A percentile compares a stretch with the other conserved stretches of the same genome.
These are phyloP conservation scores for Tuberolachnus salignus DNA, from an alignment of 2,888 invertebrate genomes.

Conservation along the genomic window DNA sequence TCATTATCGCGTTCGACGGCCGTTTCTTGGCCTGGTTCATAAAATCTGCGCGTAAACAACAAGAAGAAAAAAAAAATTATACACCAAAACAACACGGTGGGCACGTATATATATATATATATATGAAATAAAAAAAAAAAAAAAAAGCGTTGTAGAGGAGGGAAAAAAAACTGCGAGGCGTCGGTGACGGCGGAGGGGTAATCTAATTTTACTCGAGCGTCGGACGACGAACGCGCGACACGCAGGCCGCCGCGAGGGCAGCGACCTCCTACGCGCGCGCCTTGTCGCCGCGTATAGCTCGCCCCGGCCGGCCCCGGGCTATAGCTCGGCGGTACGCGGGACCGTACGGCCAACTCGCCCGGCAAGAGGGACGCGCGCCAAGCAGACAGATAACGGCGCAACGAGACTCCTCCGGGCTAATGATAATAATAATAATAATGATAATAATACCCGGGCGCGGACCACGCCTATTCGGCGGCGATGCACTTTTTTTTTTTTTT, in stretches of 20 bases:
- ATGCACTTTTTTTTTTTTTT: constrained; percentile 42
- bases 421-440: constrained; percentile 34
- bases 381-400: too few relatives aligned
- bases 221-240: neutral
- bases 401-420: constrained; percentile 12
- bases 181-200: neutral
- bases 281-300: neutral
- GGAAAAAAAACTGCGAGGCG: too few relatives aligned
- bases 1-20: neutral
- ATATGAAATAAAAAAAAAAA: too few relatives aligned
- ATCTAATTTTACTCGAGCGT: constrained; percentile 42
- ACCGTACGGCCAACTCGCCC: too few relatives aligned
- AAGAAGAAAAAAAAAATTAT: neutral
- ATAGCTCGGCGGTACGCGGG: too few relatives aligned
- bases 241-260: constrained; percentile 30
- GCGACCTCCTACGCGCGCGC: constrained; percentile 38
- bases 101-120: too few relatives aligned
- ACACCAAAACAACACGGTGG: neutral
- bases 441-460: constrained; percentile 26
- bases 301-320: too few relatives aligned
- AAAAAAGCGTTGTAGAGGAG: too few relatives aligned
- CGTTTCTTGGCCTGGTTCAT: constrained; percentile 45
- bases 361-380: too few relatives aligned
- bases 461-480: constrained; percentile 38
- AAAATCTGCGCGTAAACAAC: constrained; percentile 35